A percentile compares a stretch with the other conserved stretches of the same genome.
Evolutionary conservation across 2,888 invertebrate genomes (phyloP).

Genomic region (Pyrgus malvae): DNA sequence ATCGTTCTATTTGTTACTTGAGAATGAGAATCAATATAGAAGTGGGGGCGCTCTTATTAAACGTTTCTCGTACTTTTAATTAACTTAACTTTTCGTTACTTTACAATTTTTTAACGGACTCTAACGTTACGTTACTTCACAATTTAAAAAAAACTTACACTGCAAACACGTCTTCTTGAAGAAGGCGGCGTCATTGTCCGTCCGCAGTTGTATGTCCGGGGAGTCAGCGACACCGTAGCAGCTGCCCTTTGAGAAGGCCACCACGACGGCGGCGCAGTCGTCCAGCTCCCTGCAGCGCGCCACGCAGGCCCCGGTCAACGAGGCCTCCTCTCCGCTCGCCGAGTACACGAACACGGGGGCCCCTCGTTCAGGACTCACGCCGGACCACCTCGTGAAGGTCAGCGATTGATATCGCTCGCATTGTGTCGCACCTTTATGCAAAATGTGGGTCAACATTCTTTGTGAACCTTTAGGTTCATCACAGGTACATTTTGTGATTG

Average conservation of each 20-base stretch:
- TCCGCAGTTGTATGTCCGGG: constrained; percentile 46
- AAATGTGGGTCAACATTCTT: constrained; percentile 20
- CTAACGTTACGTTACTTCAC: neutral
- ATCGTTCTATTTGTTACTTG: too few species aligned
- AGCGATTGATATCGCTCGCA: constrained; percentile 52
- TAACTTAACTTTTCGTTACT: too few species aligned
- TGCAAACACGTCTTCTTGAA: constrained; percentile 85
- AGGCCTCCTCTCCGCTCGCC: constrained; percentile 70
- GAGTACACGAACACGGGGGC: constrained; percentile 72
- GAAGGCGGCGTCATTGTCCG: constrained; percentile 83
- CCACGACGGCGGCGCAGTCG: constrained; percentile 73
- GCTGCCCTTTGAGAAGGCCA: constrained; percentile 70
- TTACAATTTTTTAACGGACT: too few species aligned
- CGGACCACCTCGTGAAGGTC: constrained; percentile 68
- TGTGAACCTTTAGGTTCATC: constrained; percentile 1
- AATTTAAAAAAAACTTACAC: constrained; percentile 39
- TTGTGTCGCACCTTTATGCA: constrained; percentile 40
- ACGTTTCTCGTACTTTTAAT: too few species aligned
- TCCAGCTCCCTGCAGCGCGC: constrained; percentile 67
- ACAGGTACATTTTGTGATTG: too few species aligned
- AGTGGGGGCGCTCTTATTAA: too few species aligned
- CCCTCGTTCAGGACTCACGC: constrained; percentile 58
- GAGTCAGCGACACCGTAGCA: constrained; percentile 68
- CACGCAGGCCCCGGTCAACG: constrained; percentile 66
- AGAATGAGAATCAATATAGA: too few species aligned